These are phyloP conservation scores for Sialis lutaria DNA, from an alignment of 2,888 invertebrate species.

Conservation along the genomic window DNA sequence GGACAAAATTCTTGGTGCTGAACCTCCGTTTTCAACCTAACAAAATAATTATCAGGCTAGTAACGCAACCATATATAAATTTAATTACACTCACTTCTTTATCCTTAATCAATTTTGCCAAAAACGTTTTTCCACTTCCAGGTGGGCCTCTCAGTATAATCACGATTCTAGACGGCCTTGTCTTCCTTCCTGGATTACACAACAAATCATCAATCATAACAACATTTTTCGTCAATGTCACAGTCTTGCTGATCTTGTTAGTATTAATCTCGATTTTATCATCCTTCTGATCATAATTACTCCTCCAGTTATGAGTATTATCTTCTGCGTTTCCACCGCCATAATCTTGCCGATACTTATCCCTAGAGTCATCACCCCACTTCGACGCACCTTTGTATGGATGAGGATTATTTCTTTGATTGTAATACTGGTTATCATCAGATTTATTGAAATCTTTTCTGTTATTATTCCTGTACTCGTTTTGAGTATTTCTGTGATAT, in stretches of 20 bases:
- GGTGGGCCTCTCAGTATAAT: conserved; percentile 85
- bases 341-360: background rate
- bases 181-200: conserved; percentile 58
- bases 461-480: background rate
- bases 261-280: background rate
- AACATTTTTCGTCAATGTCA: conserved; percentile 17
- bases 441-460: background rate
- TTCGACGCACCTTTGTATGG: background rate
- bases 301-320: background rate
- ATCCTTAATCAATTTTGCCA: conserved; percentile 75
- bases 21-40: conserved; percentile 63
- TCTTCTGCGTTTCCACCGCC: background rate
- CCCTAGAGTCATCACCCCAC: background rate
- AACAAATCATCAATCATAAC: conserved; percentile 72
- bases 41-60: conserved; percentile 4
- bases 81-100: conserved; percentile 33
- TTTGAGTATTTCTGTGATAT: background rate
- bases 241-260: background rate
- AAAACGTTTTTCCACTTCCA: conserved; percentile 85
- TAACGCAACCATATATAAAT: background rate
- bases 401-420: background rate
- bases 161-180: conserved; percentile 63
- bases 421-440: background rate
- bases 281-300: background rate
- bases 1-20: conserved; percentile 80